Evolutionary conservation across 2,797 vertebrate species (phyloP).

Genomic region (Channallabes apus): DNA sequence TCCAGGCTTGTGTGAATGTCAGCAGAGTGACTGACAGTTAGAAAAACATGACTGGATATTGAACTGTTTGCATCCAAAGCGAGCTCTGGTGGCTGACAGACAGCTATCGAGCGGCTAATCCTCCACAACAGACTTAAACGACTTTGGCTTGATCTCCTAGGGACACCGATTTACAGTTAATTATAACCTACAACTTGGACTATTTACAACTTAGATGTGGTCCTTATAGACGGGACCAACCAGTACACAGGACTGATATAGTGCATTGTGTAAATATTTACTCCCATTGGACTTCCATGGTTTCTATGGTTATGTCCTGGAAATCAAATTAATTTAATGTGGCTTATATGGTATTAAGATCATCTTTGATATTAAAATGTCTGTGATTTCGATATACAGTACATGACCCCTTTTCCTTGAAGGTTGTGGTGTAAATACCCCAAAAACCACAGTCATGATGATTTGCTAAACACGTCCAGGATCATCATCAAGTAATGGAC

Average conservation of each 20-base stretch:
- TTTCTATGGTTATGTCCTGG: background rate
- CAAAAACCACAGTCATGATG: background rate
- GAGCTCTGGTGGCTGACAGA: constrained; percentile 21
- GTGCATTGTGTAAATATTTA: background rate
- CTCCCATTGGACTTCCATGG: background rate
- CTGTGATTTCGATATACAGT: too few species aligned
- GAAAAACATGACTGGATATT: constrained; percentile 37
- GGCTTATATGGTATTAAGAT: background rate
- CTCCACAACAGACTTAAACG: constrained; percentile 57
- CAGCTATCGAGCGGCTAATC: constrained; percentile 64
- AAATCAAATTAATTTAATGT: background rate
- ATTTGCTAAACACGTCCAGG: background rate
- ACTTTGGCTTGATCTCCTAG: constrained; percentile 62
- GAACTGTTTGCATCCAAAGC: constrained; percentile 40
- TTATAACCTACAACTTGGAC: constrained; percentile 55
- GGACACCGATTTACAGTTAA: constrained; percentile 63
- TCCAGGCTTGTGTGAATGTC: background rate
- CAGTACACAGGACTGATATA: background rate
- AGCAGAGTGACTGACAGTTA: constrained; percentile 10
- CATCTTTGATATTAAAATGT: background rate
- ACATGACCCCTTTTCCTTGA: background rate
- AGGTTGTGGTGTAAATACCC: background rate
- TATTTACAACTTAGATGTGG: constrained; percentile 28
- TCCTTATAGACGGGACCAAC: constrained; percentile 1
- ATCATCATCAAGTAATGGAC: background rate